Percentiles rank a stretch among this genome's conserved stretches.
phyloP scores from a whole-genome alignment of 2,888 invertebrate species.

The Endotricha flammealis region DNA sequence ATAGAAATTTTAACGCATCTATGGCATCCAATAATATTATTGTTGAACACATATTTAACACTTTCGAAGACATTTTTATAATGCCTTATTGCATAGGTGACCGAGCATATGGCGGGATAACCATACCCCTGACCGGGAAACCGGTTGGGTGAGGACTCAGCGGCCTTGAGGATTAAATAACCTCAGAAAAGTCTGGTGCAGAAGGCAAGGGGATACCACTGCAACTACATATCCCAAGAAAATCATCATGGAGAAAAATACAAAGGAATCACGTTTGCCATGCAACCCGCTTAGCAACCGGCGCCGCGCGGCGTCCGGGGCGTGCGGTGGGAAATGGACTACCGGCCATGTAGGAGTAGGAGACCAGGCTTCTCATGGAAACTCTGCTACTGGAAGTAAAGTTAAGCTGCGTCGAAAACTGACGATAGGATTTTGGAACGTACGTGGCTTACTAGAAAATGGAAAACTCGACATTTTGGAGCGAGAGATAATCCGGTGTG shows the following conservation, averaged over 20 bases:
- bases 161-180: too few species aligned
- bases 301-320: constrained; percentile 18
- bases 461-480: constrained; percentile 19
- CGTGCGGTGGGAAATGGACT: constrained; percentile 17
- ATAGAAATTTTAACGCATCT: constrained; percentile 37
- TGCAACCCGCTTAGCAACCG: constrained; percentile 18
- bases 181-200: too few species aligned
- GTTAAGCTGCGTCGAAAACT: constrained; percentile 11
- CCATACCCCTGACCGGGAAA: too few species aligned
- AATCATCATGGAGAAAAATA: too few species aligned
- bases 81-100: too few species aligned
- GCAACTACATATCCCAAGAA: too few species aligned
- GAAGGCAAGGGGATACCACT: too few species aligned
- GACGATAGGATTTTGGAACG: constrained; percentile 21
- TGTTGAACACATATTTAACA: too few species aligned
- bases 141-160: too few species aligned
- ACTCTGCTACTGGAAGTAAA: constrained; percentile 17
- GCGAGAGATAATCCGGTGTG: constrained; percentile 13
- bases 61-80: too few species aligned
- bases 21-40: constrained; percentile 18
- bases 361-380: constrained; percentile 20
- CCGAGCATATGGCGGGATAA: too few species aligned
- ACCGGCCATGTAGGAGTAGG: constrained; percentile 12
- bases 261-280: constrained; percentile 1
- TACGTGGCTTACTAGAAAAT: constrained; percentile 12